Percentiles rank a stretch among this genome's conserved stretches.
Conservation (phyloP, 2,797 vertebrate genomes). For the Oreortyx pictus region DNA sequence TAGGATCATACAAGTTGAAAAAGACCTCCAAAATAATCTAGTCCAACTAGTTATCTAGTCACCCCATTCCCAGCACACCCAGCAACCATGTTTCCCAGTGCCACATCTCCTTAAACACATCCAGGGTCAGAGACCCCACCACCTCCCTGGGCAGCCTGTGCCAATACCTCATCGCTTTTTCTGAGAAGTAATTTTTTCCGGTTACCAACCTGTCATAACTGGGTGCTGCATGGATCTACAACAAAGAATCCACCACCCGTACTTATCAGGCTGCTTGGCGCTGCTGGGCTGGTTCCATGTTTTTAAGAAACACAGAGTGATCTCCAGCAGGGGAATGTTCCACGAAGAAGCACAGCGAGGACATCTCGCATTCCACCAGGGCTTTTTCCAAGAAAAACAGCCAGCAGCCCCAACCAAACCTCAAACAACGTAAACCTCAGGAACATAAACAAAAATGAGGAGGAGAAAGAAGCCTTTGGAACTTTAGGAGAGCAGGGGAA, state of each 20-base stretch:
- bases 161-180: too few species aligned
- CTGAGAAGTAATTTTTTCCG: too few species aligned
- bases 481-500: constrained; percentile 58
- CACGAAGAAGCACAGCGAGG: constrained; percentile 61
- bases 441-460: constrained; percentile 76
- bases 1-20: too few species aligned
- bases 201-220: neutral
- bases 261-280: constrained; percentile 61
- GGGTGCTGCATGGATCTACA: constrained; percentile 24
- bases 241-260: constrained; percentile 48
- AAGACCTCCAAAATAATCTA: too few species aligned
- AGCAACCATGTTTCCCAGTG: too few species aligned
- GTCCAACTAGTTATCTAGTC: too few species aligned
- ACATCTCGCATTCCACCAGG: constrained; percentile 56
- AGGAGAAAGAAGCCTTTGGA: constrained; percentile 70
- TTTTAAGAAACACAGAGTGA: constrained; percentile 56
- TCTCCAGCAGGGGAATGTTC: constrained; percentile 73
- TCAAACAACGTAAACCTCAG: constrained; percentile 75
- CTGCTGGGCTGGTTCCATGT: constrained; percentile 32
- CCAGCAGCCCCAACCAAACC: constrained; percentile 65
- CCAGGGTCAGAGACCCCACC: too few species aligned
- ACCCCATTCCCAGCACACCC: too few species aligned
- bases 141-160: too few species aligned
- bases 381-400: constrained; percentile 77
- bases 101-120: too few species aligned